These are phyloP conservation scores for Hydrolagus affinis DNA, from an alignment of 2,113 vertebrate species.

Conservation along the genomic window DNA sequence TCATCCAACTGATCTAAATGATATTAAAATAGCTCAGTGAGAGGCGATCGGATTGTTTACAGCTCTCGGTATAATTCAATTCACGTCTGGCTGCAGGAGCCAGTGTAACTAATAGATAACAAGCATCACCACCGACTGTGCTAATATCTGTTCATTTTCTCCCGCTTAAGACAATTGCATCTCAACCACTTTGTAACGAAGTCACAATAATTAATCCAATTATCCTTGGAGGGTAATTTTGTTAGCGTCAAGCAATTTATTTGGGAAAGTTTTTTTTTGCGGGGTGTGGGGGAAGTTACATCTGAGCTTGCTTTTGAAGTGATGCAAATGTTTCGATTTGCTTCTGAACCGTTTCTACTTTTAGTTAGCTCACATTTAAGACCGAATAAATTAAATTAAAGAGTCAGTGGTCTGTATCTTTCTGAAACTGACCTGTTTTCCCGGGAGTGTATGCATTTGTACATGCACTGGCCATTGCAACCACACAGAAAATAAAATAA, in stretches of 20 bases:
- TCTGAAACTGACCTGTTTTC: background rate
- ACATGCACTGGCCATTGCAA: too few relatives aligned
- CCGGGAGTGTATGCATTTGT: background rate
- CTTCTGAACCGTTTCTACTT: background rate
- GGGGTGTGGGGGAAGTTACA: too few relatives aligned
- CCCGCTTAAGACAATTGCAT: background rate
- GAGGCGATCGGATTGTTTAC: constrained; percentile 6
- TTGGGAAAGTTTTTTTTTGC: background rate
- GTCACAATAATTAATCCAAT: constrained; percentile 8
- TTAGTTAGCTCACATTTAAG: background rate
- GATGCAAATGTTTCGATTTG: too few relatives aligned
- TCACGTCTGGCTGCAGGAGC: constrained; percentile 3
- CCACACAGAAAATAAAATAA: background rate
- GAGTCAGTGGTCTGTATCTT: background rate
- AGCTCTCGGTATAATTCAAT: constrained; percentile 22
- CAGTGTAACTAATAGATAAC: background rate
- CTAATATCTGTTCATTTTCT: constrained; percentile 3
- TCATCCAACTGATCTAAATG: constrained; percentile 7
- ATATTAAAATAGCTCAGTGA: constrained; percentile 23
- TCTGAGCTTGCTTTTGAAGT: too few relatives aligned
- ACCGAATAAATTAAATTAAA: background rate
- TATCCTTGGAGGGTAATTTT: too few relatives aligned
- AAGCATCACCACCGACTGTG: background rate
- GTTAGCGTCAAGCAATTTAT: background rate
- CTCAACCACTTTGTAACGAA: background rate